Conservation (phyloP, 35 echinoderm and acorn worm genomes). For the Apostichopus californicus region DNA sequence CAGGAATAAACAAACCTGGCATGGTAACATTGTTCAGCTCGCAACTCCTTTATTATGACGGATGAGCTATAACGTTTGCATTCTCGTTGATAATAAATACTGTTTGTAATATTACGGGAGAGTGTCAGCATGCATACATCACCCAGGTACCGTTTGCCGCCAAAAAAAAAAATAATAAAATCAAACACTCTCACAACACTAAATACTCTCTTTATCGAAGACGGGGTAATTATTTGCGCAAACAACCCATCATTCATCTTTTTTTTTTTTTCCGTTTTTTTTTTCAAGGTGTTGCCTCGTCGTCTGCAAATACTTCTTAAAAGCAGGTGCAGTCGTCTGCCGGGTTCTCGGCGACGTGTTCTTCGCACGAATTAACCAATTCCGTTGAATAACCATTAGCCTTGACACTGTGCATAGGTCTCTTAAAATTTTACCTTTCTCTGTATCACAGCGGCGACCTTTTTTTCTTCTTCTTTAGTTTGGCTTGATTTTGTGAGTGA, state of each 20-base stretch:
- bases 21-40: no score
- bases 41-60: no score
- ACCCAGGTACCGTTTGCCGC: background rate
- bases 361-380: background rate
- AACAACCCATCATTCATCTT: background rate
- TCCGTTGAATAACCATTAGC: conserved; percentile 32
- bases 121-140: background rate
- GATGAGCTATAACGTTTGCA: no score
- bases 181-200: background rate
- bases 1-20: no score
- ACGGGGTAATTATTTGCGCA: background rate
- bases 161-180: background rate
- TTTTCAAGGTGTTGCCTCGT: conserved; percentile 17
- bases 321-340: conserved; percentile 14
- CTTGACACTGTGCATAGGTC: background rate
- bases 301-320: conserved; percentile 36
- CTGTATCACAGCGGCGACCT: background rate
- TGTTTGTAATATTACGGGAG: background rate
- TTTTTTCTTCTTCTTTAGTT: background rate
- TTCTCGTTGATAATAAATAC: no score
- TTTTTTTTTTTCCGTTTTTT: background rate
- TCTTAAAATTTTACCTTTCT: no score
- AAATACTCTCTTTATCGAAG: background rate
- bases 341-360: background rate
- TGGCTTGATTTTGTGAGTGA: conserved; percentile 28